Conservation (phyloP, 1,140 invertebrate species). For the Teleopsis dalmanni region DNA sequence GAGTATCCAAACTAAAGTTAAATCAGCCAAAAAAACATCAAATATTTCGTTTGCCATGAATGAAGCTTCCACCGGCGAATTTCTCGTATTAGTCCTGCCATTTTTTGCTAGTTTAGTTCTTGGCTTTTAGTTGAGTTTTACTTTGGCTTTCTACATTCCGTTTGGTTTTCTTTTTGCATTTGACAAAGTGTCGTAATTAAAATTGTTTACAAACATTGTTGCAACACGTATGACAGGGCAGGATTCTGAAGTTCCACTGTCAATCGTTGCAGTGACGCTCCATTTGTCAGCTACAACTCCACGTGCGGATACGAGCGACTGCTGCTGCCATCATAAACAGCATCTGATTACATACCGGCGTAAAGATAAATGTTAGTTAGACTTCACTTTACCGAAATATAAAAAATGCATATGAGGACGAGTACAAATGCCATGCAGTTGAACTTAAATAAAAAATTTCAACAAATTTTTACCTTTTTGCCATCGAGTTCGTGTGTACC, state of each 20-base stretch:
- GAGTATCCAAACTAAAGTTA: too few species aligned
- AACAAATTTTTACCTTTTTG: conserved; percentile 70
- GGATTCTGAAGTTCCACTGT: background rate
- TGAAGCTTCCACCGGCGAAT: too few species aligned
- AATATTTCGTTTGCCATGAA: too few species aligned
- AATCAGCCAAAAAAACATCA: too few species aligned
- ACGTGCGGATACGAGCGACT: background rate
- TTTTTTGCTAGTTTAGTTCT: too few species aligned
- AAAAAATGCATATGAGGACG: too few species aligned
- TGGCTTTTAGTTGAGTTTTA: too few species aligned
- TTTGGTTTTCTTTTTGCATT: too few species aligned
- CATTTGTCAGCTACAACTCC: background rate
- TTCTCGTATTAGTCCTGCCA: too few species aligned
- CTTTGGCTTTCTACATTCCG: too few species aligned
- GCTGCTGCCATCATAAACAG: background rate
- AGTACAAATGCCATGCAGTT: background rate
- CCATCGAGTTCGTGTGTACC: conserved; percentile 89
- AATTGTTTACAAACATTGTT: background rate
- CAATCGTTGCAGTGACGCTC: background rate
- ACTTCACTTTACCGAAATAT: too few species aligned
- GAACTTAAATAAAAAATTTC: too few species aligned
- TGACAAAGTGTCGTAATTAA: background rate
- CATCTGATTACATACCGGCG: background rate
- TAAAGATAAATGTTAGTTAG: background rate
- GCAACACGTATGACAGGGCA: background rate